Base-by-base conservation (phyloP, 2,113 vertebrate genomes). In the Labeo catla region DNA sequence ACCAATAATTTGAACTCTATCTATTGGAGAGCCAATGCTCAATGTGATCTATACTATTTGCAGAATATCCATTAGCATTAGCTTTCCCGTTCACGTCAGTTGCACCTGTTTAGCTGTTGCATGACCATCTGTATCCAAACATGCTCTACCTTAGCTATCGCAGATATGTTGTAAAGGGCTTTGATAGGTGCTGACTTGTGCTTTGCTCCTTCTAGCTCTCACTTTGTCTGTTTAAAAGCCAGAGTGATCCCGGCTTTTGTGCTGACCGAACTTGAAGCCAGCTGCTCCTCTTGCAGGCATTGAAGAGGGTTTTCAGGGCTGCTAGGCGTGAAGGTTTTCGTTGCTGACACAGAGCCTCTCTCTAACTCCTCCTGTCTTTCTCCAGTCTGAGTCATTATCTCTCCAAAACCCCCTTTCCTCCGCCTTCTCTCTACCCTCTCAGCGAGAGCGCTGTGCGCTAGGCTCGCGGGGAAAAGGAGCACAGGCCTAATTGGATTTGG, bases 401-500 rank as follows among this genome's bases (percentile, higher is more conserved):
- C 68, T 73, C 68, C 34, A 43, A 83, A 83, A 21, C 3, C 45
- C 80, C 81, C 50, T 9, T 59, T 16, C 34, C 49, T 36, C 43
- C 36, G 1, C 50, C 82, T 72, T 49, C 65, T 23, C 47, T 36
- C 81, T 72, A 39, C 66, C 15, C 36, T 73, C 68, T 73, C 82
- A 84, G 12, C 36, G 8, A 84, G 68, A 84, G 66, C 36, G 9
- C 68, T 5, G 45, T 12, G 23, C 34, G 10, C 85, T 63, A 76
- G 28, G 77, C 84, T 86, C 36, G 16, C 50, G 7, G 50, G 77
- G 66, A 81, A 63, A 86, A 73, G 54, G 54, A 81, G 54, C 66
- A 81, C 78, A 34, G 23, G 70, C 73, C 86, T 86, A 86, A 86
- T 86, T 83, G 79, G 86, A 83, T 86, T 86, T 86, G 43, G 85